These are phyloP conservation scores for Seladonia tumulorum DNA, from an alignment of 2,888 invertebrate species.

Conservation along the genomic window DNA sequence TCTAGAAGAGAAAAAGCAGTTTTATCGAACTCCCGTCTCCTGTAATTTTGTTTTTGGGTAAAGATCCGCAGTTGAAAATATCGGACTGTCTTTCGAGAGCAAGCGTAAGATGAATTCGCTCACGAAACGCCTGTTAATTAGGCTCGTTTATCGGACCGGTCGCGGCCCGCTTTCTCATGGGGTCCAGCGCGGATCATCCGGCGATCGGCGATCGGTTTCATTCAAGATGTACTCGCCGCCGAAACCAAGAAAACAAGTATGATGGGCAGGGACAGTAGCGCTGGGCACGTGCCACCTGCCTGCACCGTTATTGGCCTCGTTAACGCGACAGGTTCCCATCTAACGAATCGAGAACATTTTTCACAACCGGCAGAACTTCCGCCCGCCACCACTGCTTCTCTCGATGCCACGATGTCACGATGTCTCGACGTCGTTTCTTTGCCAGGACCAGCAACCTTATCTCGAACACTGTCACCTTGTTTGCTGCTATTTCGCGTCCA, in stretches of 20 bases:
- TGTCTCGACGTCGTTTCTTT: not conserved
- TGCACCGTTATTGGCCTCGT: slow-evolving; percentile 78
- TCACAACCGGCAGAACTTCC: slow-evolving; percentile 50
- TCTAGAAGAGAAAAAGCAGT: too few relatives aligned
- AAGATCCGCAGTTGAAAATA: not conserved
- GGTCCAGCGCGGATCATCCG: not conserved
- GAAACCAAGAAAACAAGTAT: slow-evolving; percentile 62
- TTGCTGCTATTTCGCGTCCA: not conserved
- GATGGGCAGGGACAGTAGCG: slow-evolving; percentile 45
- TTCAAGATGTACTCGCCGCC: slow-evolving; percentile 44
- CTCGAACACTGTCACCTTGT: not conserved
- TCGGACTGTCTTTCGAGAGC: not conserved
- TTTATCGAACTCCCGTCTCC: too few relatives aligned
- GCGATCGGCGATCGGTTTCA: slow-evolving; percentile 33
- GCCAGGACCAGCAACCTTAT: not conserved
- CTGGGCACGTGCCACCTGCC: slow-evolving; percentile 76
- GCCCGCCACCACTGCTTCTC: not conserved
- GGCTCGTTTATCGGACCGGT: slow-evolving; percentile 14
- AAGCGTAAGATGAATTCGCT: not conserved
- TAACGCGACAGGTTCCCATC: slow-evolving; percentile 71
- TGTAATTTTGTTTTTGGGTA: not conserved
- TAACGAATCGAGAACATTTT: slow-evolving; percentile 73
- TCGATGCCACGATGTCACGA: not conserved
- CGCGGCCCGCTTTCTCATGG: slow-evolving; percentile 30
- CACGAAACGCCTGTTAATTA: slow-evolving; percentile 37